phyloP scores from a whole-genome alignment of 2,888 invertebrate species.

The Ormia ochracea region DNA sequence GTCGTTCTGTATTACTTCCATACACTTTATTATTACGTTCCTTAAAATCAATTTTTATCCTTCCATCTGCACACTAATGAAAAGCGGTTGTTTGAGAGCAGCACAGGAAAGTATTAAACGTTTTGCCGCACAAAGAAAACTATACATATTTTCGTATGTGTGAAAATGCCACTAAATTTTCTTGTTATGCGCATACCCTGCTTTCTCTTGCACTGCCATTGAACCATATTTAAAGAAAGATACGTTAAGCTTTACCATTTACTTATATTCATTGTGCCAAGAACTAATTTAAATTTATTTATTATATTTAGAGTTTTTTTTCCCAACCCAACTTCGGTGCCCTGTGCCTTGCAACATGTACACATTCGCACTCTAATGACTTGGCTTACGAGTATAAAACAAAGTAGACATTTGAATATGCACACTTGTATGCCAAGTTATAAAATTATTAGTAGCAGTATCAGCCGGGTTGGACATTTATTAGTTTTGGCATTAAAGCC shows the following conservation, averaged over 20 bases:
- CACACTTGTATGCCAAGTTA: not conserved
- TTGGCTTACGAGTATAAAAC: constrained; percentile 22
- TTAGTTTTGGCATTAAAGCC: constrained; percentile 51
- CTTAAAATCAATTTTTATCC: constrained; percentile 9
- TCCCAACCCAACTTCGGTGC: not conserved
- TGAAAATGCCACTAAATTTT: constrained; percentile 39
- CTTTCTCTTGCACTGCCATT: not conserved
- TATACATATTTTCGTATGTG: not conserved
- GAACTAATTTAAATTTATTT: constrained; percentile 62
- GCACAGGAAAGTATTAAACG: not conserved
- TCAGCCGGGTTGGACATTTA: constrained; percentile 48
- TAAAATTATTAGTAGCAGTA: constrained; percentile 12
- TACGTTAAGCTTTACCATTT: constrained; percentile 50
- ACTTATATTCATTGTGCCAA: constrained; percentile 58
- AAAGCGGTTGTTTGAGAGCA: not conserved
- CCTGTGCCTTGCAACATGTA: not conserved
- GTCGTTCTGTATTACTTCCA: too few relatives aligned
- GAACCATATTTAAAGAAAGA: constrained; percentile 38
- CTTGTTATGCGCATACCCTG: not conserved
- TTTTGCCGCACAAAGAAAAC: not conserved
- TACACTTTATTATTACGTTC: too few relatives aligned
- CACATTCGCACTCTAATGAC: not conserved
- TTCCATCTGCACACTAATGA: not conserved
- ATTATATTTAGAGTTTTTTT: constrained; percentile 42
- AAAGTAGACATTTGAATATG: not conserved